phyloP scores from a whole-genome alignment of 1,140 invertebrate genomes.

The Amphibalanus amphitrite region DNA sequence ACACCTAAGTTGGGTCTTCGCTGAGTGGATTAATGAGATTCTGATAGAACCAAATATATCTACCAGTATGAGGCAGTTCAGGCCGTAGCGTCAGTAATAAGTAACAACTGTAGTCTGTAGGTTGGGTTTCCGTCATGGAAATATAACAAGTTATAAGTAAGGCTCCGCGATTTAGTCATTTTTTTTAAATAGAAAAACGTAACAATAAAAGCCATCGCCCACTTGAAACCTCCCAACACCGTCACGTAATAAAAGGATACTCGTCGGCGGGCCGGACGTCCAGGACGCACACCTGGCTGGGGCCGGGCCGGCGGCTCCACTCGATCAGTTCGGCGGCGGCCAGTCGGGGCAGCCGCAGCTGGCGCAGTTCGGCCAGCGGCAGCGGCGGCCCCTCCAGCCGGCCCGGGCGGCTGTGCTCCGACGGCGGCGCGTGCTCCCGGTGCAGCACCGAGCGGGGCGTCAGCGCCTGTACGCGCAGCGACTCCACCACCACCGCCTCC shows the following conservation, averaged over 20 bases:
- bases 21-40: too few species aligned
- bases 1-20: too few species aligned
- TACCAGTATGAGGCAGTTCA: too few species aligned
- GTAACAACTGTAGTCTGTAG: too few species aligned
- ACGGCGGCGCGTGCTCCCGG: conserved; percentile 46
- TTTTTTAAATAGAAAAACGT: conserved; percentile 17
- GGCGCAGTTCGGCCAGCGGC: conserved; percentile 42
- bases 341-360: conserved; percentile 59
- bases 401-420: conserved; percentile 4
- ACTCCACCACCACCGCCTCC: conserved; percentile 75
- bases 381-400: conserved; percentile 26
- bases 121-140: too few species aligned
- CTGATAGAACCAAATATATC: too few species aligned
- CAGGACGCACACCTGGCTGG: conserved; percentile 49
- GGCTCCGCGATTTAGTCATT: conserved; percentile 9
- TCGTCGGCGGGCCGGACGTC: conserved; percentile 54
- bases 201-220: conserved; percentile 29
- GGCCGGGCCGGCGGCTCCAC: conserved; percentile 31
- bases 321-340: conserved; percentile 65
- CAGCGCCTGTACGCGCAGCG: conserved; percentile 61
- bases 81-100: too few species aligned
- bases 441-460: conserved; percentile 78
- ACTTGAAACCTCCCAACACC: background rate
- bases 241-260: conserved; percentile 32
- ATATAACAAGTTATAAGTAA: background rate